Evolutionary conservation across 2,113 vertebrate species (phyloP).

Genomic region (Xyrauchen texanus): DNA sequence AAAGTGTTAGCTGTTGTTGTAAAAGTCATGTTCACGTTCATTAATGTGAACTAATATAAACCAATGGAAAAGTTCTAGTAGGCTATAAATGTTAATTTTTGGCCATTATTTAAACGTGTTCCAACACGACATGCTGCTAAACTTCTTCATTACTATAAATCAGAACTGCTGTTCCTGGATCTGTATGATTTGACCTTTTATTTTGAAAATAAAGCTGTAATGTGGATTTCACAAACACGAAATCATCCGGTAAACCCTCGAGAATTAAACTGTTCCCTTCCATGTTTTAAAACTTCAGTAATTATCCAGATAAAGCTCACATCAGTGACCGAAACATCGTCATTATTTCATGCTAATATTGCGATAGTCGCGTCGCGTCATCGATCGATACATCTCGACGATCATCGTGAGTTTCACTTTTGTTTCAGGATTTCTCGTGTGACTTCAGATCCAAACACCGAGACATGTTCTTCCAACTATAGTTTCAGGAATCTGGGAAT

Average conservation of each 20-base stretch:
- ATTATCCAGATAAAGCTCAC: too few relatives aligned
- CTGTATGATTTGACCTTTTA: conserved; percentile 55
- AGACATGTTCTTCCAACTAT: background rate
- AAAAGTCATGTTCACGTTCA: too few relatives aligned
- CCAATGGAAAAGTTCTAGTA: too few relatives aligned
- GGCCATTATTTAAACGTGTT: too few relatives aligned
- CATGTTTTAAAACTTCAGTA: conserved; percentile 16
- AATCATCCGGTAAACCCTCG: conserved; percentile 56
- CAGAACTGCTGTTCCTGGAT: conserved; percentile 54
- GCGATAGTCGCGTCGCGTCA: too few relatives aligned
- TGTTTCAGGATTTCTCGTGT: conserved; percentile 5
- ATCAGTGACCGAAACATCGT: background rate
- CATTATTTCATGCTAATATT: background rate
- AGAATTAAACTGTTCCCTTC: conserved; percentile 42
- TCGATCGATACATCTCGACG: too few relatives aligned
- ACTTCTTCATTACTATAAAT: conserved; percentile 50
- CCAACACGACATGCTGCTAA: conserved; percentile 8
- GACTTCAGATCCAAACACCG: too few relatives aligned
- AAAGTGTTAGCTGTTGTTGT: too few relatives aligned
- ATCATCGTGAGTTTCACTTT: conserved; percentile 48
- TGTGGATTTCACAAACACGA: conserved; percentile 33
- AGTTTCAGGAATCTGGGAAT: background rate
- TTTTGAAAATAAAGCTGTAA: conserved; percentile 62
- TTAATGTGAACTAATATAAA: too few relatives aligned
- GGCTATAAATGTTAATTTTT: too few relatives aligned